Percentiles rank a stretch among this genome's conserved stretches.
These are phyloP conservation scores for Mionectes macconnelli DNA, from an alignment of 2,113 vertebrate genomes.

Conservation along the genomic window DNA sequence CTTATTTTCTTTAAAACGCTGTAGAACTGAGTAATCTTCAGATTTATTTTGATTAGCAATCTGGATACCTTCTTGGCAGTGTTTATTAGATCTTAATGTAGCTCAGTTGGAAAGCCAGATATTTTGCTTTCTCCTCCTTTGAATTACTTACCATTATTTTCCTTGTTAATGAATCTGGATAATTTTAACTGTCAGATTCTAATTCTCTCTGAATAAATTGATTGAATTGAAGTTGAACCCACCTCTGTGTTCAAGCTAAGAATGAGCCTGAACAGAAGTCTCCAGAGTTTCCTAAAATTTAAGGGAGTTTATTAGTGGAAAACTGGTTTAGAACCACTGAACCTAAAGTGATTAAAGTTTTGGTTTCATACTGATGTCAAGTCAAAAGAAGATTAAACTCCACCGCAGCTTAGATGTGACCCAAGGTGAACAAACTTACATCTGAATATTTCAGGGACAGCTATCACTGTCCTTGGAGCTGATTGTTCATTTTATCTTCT, in stretches of 20 bases:
- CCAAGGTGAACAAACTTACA: background rate
- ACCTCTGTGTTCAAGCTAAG: background rate
- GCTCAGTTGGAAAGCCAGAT: constrained; percentile 29
- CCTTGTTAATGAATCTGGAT: constrained; percentile 61
- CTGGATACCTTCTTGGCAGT: constrained; percentile 65
- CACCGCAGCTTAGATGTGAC: background rate
- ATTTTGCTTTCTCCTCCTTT: constrained; percentile 42
- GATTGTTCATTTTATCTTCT: background rate
- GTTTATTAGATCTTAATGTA: constrained; percentile 49
- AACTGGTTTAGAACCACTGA: constrained; percentile 41
- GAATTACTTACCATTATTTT: constrained; percentile 49
- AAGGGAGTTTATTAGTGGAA: constrained; percentile 17
- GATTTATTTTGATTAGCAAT: constrained; percentile 67
- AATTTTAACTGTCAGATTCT: constrained; percentile 59
- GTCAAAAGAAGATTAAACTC: background rate
- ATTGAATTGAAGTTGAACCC: constrained; percentile 27
- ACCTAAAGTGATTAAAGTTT: background rate
- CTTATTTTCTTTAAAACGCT: constrained; percentile 8
- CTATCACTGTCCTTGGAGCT: background rate
- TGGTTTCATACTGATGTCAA: constrained; percentile 1
- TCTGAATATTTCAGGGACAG: background rate
- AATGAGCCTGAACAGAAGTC: constrained; percentile 51
- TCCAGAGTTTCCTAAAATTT: constrained; percentile 40
- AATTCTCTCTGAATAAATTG: constrained; percentile 15
- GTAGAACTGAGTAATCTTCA: constrained; percentile 41